Evolutionary conservation across 1,140 invertebrate species (phyloP).

Genomic region (Drosophila repleta): DNA sequence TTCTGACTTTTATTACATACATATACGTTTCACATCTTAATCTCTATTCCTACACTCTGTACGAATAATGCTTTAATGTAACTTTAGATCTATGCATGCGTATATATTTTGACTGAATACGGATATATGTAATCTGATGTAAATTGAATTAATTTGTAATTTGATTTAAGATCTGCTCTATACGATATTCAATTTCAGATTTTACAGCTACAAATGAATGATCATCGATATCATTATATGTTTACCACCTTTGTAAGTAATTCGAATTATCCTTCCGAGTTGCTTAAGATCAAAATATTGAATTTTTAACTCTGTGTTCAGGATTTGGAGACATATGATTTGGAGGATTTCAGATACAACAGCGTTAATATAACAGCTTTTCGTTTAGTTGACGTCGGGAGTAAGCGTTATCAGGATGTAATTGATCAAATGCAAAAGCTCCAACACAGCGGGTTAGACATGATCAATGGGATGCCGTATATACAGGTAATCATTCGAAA

Average conservation of each 20-base stretch:
- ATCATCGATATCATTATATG: slow-evolving; percentile 96
- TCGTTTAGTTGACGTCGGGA: slow-evolving; percentile 92
- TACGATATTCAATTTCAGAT: slow-evolving; percentile 49
- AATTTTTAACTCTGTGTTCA: not conserved
- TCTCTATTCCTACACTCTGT: too few relatives aligned
- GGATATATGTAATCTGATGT: too few relatives aligned
- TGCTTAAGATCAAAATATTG: not conserved
- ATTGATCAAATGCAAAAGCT: slow-evolving; percentile 95
- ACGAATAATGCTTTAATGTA: too few relatives aligned
- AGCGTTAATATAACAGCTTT: slow-evolving; percentile 97
- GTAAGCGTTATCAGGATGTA: slow-evolving; percentile 89
- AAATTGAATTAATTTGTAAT: not conserved
- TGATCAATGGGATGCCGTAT: slow-evolving; percentile 66
- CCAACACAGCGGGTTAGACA: slow-evolving; percentile 85
- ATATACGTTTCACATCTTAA: too few relatives aligned
- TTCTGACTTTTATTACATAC: too few relatives aligned
- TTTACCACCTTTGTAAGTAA: slow-evolving; percentile 92
- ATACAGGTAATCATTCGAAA: slow-evolving; percentile 54
- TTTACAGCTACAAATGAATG: slow-evolving; percentile 93
- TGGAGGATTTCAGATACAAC: slow-evolving; percentile 97
- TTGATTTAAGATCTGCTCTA: not conserved
- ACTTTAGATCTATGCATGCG: not conserved
- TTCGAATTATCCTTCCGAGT: not conserved
- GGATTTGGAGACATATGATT: slow-evolving; percentile 95
- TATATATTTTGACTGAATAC: not conserved